Evolutionary conservation across 2,888 invertebrate species (phyloP), one percentile per base, ranked within the genome.

Genomic region (Trichogramma evanescens): DNA sequence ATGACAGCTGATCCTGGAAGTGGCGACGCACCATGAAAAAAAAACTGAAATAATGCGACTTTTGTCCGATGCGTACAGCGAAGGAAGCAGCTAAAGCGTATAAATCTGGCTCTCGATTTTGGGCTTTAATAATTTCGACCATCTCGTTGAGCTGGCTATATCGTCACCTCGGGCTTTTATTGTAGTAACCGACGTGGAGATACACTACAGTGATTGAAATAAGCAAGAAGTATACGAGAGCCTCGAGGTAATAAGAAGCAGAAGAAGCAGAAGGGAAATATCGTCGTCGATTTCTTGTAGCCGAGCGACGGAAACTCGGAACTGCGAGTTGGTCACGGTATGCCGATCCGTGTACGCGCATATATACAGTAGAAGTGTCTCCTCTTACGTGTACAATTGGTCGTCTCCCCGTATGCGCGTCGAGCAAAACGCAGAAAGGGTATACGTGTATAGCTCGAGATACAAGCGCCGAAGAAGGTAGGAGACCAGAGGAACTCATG

Each of bases 1-100:
- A 70, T 69, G 70, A 71, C 72, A 70, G 70, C 67, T 68, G 67
- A 70, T 67, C 69, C 67, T 63, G 67, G 68, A 67, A 69, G 69
- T 67, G 54, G 60, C 63, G 56, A 67, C 45, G 45, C 8, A 45
- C 45, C 45, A 26, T 26, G 26, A 26, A 26, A 26, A 26, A 26
- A 26, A 26, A 26, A 26, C 26, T 26, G 26, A 26, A 26, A 26
- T 26, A 26, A 26, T 26, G 26, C 26, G 26, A 26, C 26, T 26
- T 26, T 26, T 26, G 26, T 26, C 26, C 26, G 3, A 26, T 26
- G 26, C 26, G 26, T 26, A 26, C 3, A 3, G 26, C 26, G 26
- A 26, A 26, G 26, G 26, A 26, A 26, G 26, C 26, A 26, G 26
- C 26, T 26, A 26, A 26, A 26, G 26, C 26, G 1, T 26, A 26